Base-by-base conservation (phyloP, 1,140 invertebrate genomes). In the Atta cephalotes region DNA sequence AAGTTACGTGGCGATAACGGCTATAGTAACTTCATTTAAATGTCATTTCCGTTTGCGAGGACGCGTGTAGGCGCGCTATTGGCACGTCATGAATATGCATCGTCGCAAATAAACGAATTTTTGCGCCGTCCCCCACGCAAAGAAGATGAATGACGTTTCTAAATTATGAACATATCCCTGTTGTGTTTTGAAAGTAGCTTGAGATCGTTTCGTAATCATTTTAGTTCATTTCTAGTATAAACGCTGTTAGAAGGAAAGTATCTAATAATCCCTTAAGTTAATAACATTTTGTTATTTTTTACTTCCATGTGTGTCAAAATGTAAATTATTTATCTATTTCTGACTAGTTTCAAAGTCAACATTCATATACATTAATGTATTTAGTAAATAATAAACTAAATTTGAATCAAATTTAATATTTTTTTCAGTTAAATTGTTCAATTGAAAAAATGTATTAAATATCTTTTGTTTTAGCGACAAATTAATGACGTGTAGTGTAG, bases 1-100 rank as follows among this genome's bases (percentile, higher is more conserved):
- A 81, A 71, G 65, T 39, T 81, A 58, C 31, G 51, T n/a, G 21
- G 6, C 51, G 10, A 81, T 58, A 45, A 18, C 31, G n/a, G 9
- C 14, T 12, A 53, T 45, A 81, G 21, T 70, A 70, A 70, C 31
- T 35, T 80, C 28, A 80, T 80, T 80, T 80, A 80, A 80, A 80
- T 70, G 65, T 70, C 49, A 56, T 81, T 68, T 81, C 51, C 66
- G 49, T 71, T 71, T 71, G 21, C 16, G 51, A 51, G 25, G 16
- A 70, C 28, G 18, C 28, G 18, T 25, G 49, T 53, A 39, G 28
- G 31, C 14, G 18, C 31, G 31, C 16, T 45, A 62, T 78, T 28
- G 58, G 58, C 21, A 35, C 45, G n/a, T 7, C 16, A 65, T 71
- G 79, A 81, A 81, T 81, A 71, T 60, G 35, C 66, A 72, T 49